These are phyloP conservation scores for Gymnothorax reevesii DNA, from an alignment of 2,797 vertebrate species.

Conservation along the genomic window DNA sequence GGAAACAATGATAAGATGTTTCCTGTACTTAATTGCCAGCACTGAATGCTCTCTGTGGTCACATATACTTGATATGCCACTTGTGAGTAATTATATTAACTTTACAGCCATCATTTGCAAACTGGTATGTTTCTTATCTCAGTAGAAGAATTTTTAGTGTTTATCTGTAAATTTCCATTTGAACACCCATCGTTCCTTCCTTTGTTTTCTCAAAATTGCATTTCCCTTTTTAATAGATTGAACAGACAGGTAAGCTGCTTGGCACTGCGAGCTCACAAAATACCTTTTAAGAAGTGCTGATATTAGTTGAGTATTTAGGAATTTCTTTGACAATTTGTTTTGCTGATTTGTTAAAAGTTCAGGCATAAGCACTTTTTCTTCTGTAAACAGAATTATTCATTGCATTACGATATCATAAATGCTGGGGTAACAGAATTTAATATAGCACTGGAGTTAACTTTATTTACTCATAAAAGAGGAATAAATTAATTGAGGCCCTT, in stretches of 20 bases:
- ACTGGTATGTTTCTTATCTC: conserved; percentile 48
- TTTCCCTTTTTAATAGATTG: conserved; percentile 56
- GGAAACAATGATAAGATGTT: conserved; percentile 69
- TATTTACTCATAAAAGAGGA: conserved; percentile 68
- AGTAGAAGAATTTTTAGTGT: conserved; percentile 43
- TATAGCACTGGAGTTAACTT: conserved; percentile 64
- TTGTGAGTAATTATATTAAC: conserved; percentile 64
- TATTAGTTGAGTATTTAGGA: conserved; percentile 62
- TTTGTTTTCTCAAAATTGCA: conserved; percentile 47
- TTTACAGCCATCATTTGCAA: conserved; percentile 59
- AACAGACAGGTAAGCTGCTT: conserved; percentile 41
- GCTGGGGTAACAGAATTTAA: conserved; percentile 68
- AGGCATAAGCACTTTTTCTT: conserved; percentile 66
- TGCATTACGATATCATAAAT: conserved; percentile 68
- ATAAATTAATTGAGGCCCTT: conserved; percentile 52
- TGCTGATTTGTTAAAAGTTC: conserved; percentile 67
- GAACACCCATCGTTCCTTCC: conserved; percentile 37
- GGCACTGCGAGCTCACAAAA: conserved; percentile 38
- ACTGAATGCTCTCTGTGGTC: conserved; percentile 50
- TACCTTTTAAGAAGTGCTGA: conserved; percentile 50
- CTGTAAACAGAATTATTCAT: conserved; percentile 74
- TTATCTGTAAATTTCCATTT: conserved; percentile 54
- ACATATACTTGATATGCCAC: conserved; percentile 48
- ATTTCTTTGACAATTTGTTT: conserved; percentile 64
- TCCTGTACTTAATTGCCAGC: conserved; percentile 56